phyloP scores from a whole-genome alignment of 2,113 vertebrate genomes.

The Loxodonta africana region DNA sequence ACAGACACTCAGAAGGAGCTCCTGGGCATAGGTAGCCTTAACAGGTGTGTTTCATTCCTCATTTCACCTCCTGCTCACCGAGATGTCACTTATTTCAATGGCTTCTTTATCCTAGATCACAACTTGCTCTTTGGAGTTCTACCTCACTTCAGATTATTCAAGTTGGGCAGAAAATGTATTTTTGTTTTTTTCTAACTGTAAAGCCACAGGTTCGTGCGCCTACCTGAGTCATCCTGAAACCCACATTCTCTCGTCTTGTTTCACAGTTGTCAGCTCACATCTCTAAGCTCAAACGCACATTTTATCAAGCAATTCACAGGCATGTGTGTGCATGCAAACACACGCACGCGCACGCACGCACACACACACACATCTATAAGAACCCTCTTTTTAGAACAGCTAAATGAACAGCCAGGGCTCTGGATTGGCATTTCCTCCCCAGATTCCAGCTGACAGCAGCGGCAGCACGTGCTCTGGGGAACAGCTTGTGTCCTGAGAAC shows the following conservation, averaged over 20 bases:
- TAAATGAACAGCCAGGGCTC: conserved; percentile 15
- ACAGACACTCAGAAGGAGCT: background rate
- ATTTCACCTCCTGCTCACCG: background rate
- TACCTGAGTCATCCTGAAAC: conserved; percentile 55
- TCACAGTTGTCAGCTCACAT: conserved; percentile 35
- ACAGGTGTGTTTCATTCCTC: background rate
- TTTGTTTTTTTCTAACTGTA: conserved; percentile 56
- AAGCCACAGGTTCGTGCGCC: conserved; percentile 31
- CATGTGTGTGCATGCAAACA: background rate
- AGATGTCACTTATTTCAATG: background rate
- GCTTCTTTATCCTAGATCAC: conserved; percentile 44
- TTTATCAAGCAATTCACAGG: background rate
- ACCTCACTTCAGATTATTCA: conserved; percentile 58
- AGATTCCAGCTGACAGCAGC: background rate
- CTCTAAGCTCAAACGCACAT: conserved; percentile 58
- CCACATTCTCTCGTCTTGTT: background rate
- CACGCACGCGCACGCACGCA: background rate
- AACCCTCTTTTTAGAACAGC: conserved; percentile 49
- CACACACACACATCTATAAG: background rate
- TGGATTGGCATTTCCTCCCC: background rate
- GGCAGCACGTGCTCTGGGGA: conserved; percentile 23
- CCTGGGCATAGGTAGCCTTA: background rate
- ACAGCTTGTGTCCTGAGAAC: conserved; percentile 56
- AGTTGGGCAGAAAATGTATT: conserved; percentile 47
- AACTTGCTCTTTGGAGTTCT: conserved; percentile 19